phyloP scores from a whole-genome alignment of 2,888 invertebrate species.

The Heliconius ismenius region DNA sequence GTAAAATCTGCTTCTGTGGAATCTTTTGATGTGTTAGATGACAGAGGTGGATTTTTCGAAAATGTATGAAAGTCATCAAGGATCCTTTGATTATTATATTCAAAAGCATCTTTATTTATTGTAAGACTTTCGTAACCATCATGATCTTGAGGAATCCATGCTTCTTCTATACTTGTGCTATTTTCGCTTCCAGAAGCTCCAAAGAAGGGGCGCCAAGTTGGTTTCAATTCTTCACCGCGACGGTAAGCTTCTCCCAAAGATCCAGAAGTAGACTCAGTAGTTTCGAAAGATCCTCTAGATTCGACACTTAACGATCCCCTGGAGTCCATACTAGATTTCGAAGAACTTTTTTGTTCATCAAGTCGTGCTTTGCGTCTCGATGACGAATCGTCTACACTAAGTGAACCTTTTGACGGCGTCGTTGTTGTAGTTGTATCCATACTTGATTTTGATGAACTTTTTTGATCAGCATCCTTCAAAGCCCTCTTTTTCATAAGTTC shows the following conservation, averaged over 20 bases:
- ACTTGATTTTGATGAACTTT: slow-evolving; percentile 83
- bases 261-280: slow-evolving; percentile 88
- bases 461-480: slow-evolving; percentile 74
- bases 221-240: slow-evolving; percentile 87
- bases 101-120: slow-evolving; percentile 74
- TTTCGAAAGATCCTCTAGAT: slow-evolving; percentile 87
- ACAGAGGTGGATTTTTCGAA: slow-evolving; percentile 75
- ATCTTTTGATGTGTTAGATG: slow-evolving; percentile 78
- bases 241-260: slow-evolving; percentile 87
- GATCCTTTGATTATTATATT: slow-evolving; percentile 71
- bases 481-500: slow-evolving; percentile 72
- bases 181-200: slow-evolving; percentile 89
- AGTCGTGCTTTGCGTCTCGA: slow-evolving; percentile 72
- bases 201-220: slow-evolving; percentile 91
- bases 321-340: slow-evolving; percentile 85
- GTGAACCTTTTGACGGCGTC: slow-evolving; percentile 76
- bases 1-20: slow-evolving; percentile 85
- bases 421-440: slow-evolving; percentile 78
- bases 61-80: slow-evolving; percentile 79
- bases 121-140: slow-evolving; percentile 83
- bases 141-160: slow-evolving; percentile 89
- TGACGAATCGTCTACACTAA: slow-evolving; percentile 78
- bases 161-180: slow-evolving; percentile 92
- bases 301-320: slow-evolving; percentile 85
- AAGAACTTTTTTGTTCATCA: slow-evolving; percentile 80